These are phyloP conservation scores for Athalia rosae DNA, from an alignment of 2,888 invertebrate species.

Conservation along the genomic window DNA sequence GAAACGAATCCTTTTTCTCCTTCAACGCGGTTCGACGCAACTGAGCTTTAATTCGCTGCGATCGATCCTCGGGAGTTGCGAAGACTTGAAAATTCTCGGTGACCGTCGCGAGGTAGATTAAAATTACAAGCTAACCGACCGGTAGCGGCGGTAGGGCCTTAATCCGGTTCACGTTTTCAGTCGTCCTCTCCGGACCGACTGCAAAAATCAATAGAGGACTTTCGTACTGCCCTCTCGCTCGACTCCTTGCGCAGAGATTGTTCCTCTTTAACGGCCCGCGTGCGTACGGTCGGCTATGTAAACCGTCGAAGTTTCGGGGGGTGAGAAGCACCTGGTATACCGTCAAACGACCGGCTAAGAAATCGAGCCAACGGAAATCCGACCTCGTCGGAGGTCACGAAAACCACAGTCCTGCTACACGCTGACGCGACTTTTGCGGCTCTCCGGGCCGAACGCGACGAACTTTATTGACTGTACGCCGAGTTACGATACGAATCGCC, in stretches of 20 bases:
- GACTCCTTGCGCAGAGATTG: conserved; percentile 15
- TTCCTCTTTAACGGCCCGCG: conserved; percentile 36
- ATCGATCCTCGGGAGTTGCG: too few species aligned
- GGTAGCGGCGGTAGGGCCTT: neutral
- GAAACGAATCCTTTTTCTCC: too few species aligned
- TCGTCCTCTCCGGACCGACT: conserved; percentile 1
- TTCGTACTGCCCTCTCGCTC: conserved; percentile 27
- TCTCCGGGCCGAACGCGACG: conserved; percentile 9
- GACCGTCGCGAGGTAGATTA: conserved; percentile 18
- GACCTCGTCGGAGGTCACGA: neutral
- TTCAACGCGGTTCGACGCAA: too few species aligned
- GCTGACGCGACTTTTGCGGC: neutral
- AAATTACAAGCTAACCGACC: conserved; percentile 4
- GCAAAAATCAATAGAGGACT: conserved; percentile 38
- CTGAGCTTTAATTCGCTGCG: too few species aligned
- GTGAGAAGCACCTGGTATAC: neutral
- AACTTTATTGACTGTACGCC: neutral
- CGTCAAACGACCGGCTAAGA: neutral
- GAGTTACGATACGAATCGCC: too few species aligned
- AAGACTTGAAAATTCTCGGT: neutral
- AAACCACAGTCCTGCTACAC: too few species aligned
- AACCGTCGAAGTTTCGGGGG: neutral
- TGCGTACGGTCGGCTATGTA: neutral
- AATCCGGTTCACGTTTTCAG: neutral
- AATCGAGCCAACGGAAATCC: neutral